These are phyloP conservation scores for Drosophila sp. DNA, from an alignment of 1,140 invertebrate species.

Conservation along the genomic window DNA sequence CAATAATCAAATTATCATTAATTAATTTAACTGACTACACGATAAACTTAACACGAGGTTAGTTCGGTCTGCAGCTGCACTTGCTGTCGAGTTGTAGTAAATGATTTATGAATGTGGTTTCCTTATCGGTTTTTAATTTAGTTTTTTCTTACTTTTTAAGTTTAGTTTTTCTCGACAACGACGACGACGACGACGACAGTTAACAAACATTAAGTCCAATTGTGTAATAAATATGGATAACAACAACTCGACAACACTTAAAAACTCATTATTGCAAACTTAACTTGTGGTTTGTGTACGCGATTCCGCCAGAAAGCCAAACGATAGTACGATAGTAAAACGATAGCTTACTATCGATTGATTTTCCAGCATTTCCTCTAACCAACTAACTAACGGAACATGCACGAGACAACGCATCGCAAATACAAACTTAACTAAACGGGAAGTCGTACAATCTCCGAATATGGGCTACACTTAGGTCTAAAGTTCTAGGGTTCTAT, in stretches of 20 bases:
- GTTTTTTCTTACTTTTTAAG: constrained; percentile 5
- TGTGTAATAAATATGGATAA: constrained; percentile 49
- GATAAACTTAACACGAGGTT: constrained; percentile 46
- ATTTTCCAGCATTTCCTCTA: neutral
- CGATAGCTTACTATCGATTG: constrained; percentile 1
- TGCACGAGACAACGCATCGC: constrained; percentile 16
- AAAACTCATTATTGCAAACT: constrained; percentile 6
- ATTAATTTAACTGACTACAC: constrained; percentile 38
- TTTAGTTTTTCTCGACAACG: constrained; percentile 25
- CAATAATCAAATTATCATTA: constrained; percentile 21
- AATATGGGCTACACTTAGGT: neutral
- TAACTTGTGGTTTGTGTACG: neutral
- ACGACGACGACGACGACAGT: constrained; percentile 56
- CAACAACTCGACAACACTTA: constrained; percentile 75
- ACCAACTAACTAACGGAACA: constrained; percentile 16
- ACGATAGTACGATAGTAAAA: constrained; percentile 2
- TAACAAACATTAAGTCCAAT: constrained; percentile 54
- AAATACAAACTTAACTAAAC: constrained; percentile 13
- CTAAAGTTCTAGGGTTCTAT: constrained; percentile 5
- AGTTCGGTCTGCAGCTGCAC: constrained; percentile 37
- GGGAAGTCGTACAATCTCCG: neutral
- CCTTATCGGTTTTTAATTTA: constrained; percentile 16
- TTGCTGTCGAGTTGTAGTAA: constrained; percentile 69
- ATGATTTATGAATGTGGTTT: constrained; percentile 21
- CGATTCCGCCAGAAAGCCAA: neutral